Base-by-base conservation (phyloP, 2,113 vertebrate genomes). In the Passer domesticus region DNA sequence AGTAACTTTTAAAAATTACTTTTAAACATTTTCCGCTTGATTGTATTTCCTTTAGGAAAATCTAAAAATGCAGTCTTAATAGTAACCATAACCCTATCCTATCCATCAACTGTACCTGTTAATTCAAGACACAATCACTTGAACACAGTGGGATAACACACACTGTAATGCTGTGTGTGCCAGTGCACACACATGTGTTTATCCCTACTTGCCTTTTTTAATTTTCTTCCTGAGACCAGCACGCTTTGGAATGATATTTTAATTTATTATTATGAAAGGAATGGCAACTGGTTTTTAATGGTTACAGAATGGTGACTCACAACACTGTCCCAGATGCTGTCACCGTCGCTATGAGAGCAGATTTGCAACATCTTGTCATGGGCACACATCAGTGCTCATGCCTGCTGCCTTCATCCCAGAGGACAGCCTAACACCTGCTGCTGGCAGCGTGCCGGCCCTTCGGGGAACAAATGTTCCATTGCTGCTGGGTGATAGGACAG, bases 401-500 rank as follows among this genome's bases (percentile, higher is more conserved):
- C 98, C 98, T 98, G 98, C 98, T 97, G 97, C 98, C 97, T 98
- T 92, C 95, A 95, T 98, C 98, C 98, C 98, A 97, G 98, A 97
- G 98, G 98, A 99, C 97, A 97, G 98, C 96, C 97, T 97, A 97
- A 98, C 98, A 99, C 98, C 98, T 99, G 98, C 98, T 98, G 97
- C 98, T 98, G 98, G 98, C 98, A 98, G 97, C 41, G 70, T 35
- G 97, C 98, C 97, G 89, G 95, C 88, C 98, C 98, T 98, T 98
- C 95, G 58, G 98, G 98, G 97, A 98, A 97, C 97, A 98, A 98
- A 98, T 97, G 98, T 98, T 98, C 97, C 94, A 94, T 97, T 96
- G 97, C 98, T 98, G 97, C 96, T 98, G 98, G 98, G 98, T 97
- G 96, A 98, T 97, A 98, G 97, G 97, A 98, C 95, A 97, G 97